These are phyloP conservation scores for Apodemia duryi DNA, from an alignment of 2,888 invertebrate genomes.

Conservation along the genomic window DNA sequence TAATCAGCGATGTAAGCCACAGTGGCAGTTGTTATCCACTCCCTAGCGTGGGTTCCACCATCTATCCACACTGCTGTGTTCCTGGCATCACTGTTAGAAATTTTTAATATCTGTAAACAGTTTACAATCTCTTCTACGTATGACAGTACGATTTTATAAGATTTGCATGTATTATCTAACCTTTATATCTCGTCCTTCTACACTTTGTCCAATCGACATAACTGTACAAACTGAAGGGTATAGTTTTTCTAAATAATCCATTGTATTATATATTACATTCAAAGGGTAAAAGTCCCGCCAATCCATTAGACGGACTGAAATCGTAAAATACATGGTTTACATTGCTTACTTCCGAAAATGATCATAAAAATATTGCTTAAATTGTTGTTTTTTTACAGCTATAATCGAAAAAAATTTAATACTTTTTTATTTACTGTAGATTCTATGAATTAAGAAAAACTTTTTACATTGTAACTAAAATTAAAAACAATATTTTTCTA, in stretches of 20 bases:
- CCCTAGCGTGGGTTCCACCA: slow-evolving; percentile 93
- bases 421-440: no score
- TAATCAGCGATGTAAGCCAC: slow-evolving; percentile 88
- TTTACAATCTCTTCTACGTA: slow-evolving; percentile 16
- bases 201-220: slow-evolving; percentile 85
- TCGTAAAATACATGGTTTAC: neutral
- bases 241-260: slow-evolving; percentile 84
- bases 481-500: no score
- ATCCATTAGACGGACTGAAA: slow-evolving; percentile 73
- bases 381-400: no score
- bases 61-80: slow-evolving; percentile 87
- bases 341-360: neutral
- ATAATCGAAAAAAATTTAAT: no score
- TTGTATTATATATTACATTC: slow-evolving; percentile 83
- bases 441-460: no score
- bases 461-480: no score
- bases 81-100: slow-evolving; percentile 83
- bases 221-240: slow-evolving; percentile 87
- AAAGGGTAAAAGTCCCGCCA: slow-evolving; percentile 89
- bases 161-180: slow-evolving; percentile 44
- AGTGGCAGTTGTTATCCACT: slow-evolving; percentile 91
- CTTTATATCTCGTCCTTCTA: slow-evolving; percentile 86
- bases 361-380: no score
- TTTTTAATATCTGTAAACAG: slow-evolving; percentile 72
- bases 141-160: neutral